phyloP scores from a whole-genome alignment of 2,113 vertebrate genomes.

The Hypomesus transpacificus region DNA sequence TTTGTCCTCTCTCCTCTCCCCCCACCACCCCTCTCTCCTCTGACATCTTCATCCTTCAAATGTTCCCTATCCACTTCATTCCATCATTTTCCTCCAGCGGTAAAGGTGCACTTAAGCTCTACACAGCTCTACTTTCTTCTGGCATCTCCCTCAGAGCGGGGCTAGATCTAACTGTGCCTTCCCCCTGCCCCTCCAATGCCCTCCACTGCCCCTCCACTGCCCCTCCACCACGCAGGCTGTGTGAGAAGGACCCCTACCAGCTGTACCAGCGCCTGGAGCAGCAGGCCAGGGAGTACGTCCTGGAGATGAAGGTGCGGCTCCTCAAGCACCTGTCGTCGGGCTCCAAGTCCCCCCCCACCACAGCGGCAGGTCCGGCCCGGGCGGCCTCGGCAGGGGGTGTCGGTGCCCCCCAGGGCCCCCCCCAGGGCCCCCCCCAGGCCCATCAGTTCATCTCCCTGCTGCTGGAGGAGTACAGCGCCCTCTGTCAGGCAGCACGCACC shows the following conservation, averaged over 20 bases:
- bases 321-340: conserved; percentile 86
- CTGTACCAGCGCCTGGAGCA: conserved; percentile 94
- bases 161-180: background rate
- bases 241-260: conserved; percentile 95
- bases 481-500: conserved; percentile 94
- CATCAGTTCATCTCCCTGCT: conserved; percentile 94
- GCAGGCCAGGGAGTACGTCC: conserved; percentile 91
- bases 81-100: background rate
- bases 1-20: background rate
- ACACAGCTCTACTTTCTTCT: background rate
- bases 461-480: conserved; percentile 90
- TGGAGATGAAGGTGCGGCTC: conserved; percentile 94
- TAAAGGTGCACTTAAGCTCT: background rate
- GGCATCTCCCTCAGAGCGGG: background rate
- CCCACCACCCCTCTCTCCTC: background rate
- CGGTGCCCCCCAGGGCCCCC: conserved; percentile 79
- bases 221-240: conserved; percentile 73
- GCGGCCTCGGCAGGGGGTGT: conserved; percentile 47
- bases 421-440: conserved; percentile 89
- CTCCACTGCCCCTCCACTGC: background rate
- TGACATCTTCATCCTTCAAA: background rate
- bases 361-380: background rate
- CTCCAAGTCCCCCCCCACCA: conserved; percentile 68
- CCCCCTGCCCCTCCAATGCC: too few species aligned
- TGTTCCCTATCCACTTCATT: background rate